Base-by-base conservation (phyloP, 2,797 vertebrate genomes). In the Dromococcyx pavoninus region DNA sequence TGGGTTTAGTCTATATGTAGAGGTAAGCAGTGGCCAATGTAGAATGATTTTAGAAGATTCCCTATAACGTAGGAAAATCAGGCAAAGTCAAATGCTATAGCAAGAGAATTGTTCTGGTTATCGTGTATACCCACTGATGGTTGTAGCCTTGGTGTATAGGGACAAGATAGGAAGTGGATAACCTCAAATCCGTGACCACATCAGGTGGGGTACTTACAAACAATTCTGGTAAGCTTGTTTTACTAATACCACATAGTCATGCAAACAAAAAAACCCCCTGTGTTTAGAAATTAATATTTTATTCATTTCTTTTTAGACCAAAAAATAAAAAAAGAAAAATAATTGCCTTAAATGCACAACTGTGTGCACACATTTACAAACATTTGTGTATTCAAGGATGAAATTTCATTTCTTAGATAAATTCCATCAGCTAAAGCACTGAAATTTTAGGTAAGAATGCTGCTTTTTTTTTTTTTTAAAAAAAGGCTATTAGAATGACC, bases 151-250 rank as follows among this genome's bases (percentile, higher is more conserved):
- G 30, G 37, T 18, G 39, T 22, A 13, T 30, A 16, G 3, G 24
- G 64, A 24, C 39, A 77, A 32, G 53, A 28, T 0, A 5, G 24
- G 17, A 25, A 53, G 17, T 0, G 2, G 21, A 41, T 76, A 82
- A 27, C 48, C 37, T 48, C 44, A 41, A 53, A 74, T 8, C 12
- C 50, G 35, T 3, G 28, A 5, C 3, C 8, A 11, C 1, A 0
- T 4, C 39, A 66, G 8, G 7, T 0, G 1, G 51, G 7, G 7
- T 25, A 21, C 9, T 17, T 35, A 23, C 5, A 37, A 69, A 53
- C 0, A 0, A 17, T 67, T 27, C 61, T 37, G 17, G 19, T 41
- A 35, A 83, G 30, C 24, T 44, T 54, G 6, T 37, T 82, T 32
- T 11, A 39, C 17, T 24, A 30, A 17, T 25, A 25, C 17, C 60